Base-by-base conservation (phyloP, 2,888 invertebrate genomes). In the Caenorhabditis plicata region DNA sequence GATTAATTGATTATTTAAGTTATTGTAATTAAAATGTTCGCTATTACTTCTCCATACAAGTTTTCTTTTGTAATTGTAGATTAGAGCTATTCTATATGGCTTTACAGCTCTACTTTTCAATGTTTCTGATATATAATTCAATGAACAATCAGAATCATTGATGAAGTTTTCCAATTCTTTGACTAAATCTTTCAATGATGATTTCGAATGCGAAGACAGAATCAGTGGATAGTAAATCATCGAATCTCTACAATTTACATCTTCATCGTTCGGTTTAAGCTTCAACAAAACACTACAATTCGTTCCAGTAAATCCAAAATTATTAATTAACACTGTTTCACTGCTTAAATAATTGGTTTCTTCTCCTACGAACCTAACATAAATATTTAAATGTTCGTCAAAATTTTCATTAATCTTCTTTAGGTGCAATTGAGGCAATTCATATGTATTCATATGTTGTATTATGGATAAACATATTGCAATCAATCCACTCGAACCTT, bases 301-400 rank as follows among this genome's bases (percentile, higher is more conserved):
- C 2, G 71, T 74, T 9, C 78, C 78, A 41, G 70, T 77, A 53
- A 78, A 77, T 19, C 78, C 78, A 52, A 78, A 78, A 19, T 68
- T 71, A 54, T 78, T 78, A 40, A 78, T 62, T 9, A 68, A 42
- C 38, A 61, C 48, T 1, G 62, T 5, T 7, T 50, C 27, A n/a
- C n/a, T n/a, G n/a, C n/a, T n/a, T n/a, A n/a, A n/a, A n/a, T n/a
- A n/a, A n/a, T n/a, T n/a, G 11, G 31, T 9, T 27, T 76, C 72
- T 43, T 53, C 55, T 19, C 73, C 71, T 15, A 73, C 41, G 32
- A 62, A 47, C 9, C 29, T 25, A 26, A 43, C 33, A 48, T 58
- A 4, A 73, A 45, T 11, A 23, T 33, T 0, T 68, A 25, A 38
- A n/a, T 42, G 31, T 25, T 29, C 35, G 25, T 35, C 25, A 26